Percentiles rank a stretch among this genome's conserved stretches.
phyloP scores from a whole-genome alignment of 2,888 invertebrate species.

The Rhingia rostrata region DNA sequence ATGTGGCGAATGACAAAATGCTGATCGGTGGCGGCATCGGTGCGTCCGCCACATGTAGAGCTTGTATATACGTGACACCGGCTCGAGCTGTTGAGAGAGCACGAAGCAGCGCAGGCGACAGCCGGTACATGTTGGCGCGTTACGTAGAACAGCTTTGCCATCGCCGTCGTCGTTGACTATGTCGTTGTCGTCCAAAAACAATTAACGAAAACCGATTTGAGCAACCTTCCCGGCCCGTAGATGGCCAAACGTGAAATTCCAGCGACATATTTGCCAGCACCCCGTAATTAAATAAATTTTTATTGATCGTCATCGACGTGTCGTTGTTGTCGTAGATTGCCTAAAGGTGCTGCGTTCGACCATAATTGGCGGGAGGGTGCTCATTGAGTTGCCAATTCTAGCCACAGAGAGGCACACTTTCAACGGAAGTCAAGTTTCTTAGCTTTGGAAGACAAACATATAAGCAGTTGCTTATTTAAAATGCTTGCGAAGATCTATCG shows the following conservation, averaged over 20 bases:
- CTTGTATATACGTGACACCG: constrained; percentile 42
- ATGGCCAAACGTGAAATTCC: constrained; percentile 71
- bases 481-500: too few species aligned
- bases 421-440: constrained; percentile 65
- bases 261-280: constrained; percentile 67
- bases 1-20: constrained; percentile 69
- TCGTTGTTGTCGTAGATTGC: constrained; percentile 36
- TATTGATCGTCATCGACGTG: constrained; percentile 52
- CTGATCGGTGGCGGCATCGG: constrained; percentile 44
- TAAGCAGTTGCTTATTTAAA: too few species aligned
- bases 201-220: constrained; percentile 72
- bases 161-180: constrained; percentile 15
- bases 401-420: constrained; percentile 53
- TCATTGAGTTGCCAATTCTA: constrained; percentile 53
- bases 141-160: constrained; percentile 20
- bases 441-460: constrained; percentile 4
- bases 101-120: too few species aligned
- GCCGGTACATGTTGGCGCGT: constrained; percentile 46
- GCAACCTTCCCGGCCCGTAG: constrained; percentile 54
- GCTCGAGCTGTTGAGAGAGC: constrained; percentile 17
- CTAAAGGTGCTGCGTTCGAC: constrained; percentile 48
- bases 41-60: constrained; percentile 46
- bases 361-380: constrained; percentile 64
- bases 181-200: constrained; percentile 53
- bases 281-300: constrained; percentile 62